Conservation (phyloP, 2,888 invertebrate genomes). For the Nephrotoma flavescens region DNA sequence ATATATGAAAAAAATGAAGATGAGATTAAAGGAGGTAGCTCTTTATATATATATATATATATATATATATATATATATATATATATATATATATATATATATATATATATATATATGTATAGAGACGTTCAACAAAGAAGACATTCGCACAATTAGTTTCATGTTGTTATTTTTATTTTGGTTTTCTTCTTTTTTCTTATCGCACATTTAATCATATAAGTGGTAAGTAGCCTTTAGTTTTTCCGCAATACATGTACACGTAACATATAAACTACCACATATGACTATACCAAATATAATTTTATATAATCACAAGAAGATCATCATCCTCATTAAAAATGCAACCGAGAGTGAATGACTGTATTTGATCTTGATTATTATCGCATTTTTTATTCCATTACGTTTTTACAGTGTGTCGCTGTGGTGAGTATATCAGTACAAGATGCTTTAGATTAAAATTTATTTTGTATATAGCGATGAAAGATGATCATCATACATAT, state of each 20-base stretch:
- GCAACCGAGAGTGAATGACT: not conserved
- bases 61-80: no score
- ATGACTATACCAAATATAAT: not conserved
- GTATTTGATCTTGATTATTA: not conserved
- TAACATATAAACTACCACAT: not conserved
- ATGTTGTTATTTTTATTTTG: not conserved
- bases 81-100: no score
- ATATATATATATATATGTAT: not conserved
- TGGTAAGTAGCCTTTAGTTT: not conserved
- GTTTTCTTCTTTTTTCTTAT: not conserved
- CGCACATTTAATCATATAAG: not conserved
- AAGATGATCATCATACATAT: not conserved
- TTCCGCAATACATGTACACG: not conserved
- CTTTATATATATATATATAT: no score
- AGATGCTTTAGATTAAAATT: not conserved
- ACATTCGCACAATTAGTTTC: not conserved
- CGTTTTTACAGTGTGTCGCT: not conserved
- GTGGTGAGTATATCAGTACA: not conserved
- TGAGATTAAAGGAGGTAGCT: not conserved
- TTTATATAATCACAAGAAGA: not conserved
- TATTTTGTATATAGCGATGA: not conserved
- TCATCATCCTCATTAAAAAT: not conserved
- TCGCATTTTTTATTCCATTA: not conserved
- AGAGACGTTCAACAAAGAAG: not conserved
- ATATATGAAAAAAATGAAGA: not conserved